phyloP scores from a whole-genome alignment of 2,888 invertebrate genomes.

The Incurvaria masculella region DNA sequence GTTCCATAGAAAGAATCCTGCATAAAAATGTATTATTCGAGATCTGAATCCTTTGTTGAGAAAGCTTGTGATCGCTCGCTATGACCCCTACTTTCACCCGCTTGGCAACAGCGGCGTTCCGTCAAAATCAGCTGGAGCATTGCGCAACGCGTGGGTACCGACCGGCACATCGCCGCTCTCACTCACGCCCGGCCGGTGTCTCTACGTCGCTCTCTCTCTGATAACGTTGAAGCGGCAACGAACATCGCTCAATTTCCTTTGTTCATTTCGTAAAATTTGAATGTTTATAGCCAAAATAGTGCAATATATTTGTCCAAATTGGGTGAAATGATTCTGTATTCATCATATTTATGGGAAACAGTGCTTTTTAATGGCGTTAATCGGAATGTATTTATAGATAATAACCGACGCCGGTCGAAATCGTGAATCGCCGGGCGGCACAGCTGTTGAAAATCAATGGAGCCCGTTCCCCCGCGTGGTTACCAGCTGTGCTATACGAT shows the following conservation, averaged over 20 bases:
- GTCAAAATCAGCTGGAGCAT: slow-evolving; percentile 20
- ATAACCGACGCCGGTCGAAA: no score
- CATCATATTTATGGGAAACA: no score
- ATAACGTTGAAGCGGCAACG: background rate
- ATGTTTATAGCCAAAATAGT: no score
- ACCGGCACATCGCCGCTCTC: slow-evolving; percentile 7
- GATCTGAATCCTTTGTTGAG: background rate
- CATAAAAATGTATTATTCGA: background rate
- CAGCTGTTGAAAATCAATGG: background rate
- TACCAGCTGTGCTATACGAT: no score
- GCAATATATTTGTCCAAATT: no score
- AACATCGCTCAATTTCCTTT: background rate
- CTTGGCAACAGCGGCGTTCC: slow-evolving; percentile 18
- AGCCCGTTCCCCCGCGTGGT: background rate
- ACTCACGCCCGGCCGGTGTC: slow-evolving; percentile 4
- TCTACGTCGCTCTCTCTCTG: slow-evolving; percentile 5
- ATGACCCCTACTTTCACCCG: slow-evolving; percentile 7
- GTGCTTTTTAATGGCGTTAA: no score
- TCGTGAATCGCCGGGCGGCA: background rate
- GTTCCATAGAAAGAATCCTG: no score
- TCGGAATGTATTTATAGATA: no score
- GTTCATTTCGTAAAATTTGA: no score
- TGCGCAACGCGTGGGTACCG: slow-evolving; percentile 8
- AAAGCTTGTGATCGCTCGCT: slow-evolving; percentile 14
- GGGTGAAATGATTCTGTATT: no score